Conservation (phyloP, 2,113 vertebrate species). For the Brachyhypopomus gauderio region DNA sequence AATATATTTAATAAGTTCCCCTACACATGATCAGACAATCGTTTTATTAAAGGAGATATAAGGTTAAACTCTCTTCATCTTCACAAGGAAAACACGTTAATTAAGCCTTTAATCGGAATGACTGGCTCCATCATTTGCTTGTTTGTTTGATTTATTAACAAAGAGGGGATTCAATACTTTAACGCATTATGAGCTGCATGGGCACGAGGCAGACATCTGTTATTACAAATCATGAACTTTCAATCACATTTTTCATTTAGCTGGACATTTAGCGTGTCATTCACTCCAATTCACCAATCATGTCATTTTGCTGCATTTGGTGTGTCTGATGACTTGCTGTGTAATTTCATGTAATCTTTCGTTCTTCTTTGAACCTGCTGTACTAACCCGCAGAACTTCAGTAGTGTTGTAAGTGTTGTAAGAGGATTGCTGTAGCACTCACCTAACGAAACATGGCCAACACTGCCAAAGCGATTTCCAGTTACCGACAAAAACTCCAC, state of each 20-base stretch:
- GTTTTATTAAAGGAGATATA: no score
- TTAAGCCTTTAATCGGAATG: no score
- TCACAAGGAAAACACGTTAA: no score
- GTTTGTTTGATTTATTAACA: not conserved
- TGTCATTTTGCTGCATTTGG: constrained; percentile 61
- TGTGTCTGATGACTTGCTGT: constrained; percentile 69
- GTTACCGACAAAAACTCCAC: constrained; percentile 73
- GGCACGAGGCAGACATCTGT: no score
- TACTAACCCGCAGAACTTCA: constrained; percentile 87
- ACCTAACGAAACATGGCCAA: constrained; percentile 87
- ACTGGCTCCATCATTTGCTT: no score
- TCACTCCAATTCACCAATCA: not conserved
- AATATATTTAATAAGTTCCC: no score
- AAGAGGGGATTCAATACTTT: not conserved
- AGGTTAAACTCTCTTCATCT: no score
- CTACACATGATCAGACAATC: no score
- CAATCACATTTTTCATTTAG: not conserved
- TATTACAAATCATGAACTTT: no score
- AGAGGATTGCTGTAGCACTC: constrained; percentile 83
- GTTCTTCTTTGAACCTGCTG: constrained; percentile 71
- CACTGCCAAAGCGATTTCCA: constrained; percentile 72
- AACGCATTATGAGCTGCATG: not conserved
- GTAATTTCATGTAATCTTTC: constrained; percentile 82
- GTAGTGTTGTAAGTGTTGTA: constrained; percentile 88
- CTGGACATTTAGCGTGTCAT: no score